Evolutionary conservation across 2,888 invertebrate species (phyloP), one percentile per base, ranked within the genome.

Genomic region (Agrilus biguttatus): DNA sequence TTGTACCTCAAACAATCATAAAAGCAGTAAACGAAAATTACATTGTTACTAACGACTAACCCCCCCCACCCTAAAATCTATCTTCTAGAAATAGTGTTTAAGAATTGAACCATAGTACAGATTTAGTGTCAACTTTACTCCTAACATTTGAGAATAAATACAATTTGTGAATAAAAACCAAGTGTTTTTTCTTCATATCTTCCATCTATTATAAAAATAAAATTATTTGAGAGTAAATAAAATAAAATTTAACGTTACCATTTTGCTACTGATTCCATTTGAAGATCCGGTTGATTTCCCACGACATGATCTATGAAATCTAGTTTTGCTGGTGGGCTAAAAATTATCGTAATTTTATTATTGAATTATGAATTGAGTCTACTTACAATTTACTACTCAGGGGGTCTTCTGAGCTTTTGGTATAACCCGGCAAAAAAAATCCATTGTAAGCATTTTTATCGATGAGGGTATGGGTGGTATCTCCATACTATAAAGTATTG

Each of bases 301-400:
- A 98, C 98, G 40, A 92, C 82, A 61, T 98, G 98, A 64, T 98
- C 98, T 45, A 97, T 82, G 60, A 93, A 93, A 60, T 88, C 78
- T 44, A 97, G 72, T 50, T 82, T 77, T 21, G 74, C 69, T 42
- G 74, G 66, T 1, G 88, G 85, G 49, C 84, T 84, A 57, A 36
- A 67, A 40, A 40, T 40, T 28, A 1, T 7, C n/a, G 1, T 35
- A 12, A 35, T 4, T 1, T 40, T 14, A 37, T 21, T 3, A 41
- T 40, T 10, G n/a, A n/a, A 40, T 12, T 37, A n/a, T 33, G 23
- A 14, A 28, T 42, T 40, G n/a, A 33, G 21, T 32, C 8, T 37
- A 72, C 77, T 73, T 66, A 80, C 77, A 85, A 62, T 43, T 65
- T 70, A 60, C 72, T 71, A 14, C 69, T 62, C 38, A 89, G 70